Conservation (phyloP, 2,113 vertebrate genomes). For the Haemorhous mexicanus region DNA sequence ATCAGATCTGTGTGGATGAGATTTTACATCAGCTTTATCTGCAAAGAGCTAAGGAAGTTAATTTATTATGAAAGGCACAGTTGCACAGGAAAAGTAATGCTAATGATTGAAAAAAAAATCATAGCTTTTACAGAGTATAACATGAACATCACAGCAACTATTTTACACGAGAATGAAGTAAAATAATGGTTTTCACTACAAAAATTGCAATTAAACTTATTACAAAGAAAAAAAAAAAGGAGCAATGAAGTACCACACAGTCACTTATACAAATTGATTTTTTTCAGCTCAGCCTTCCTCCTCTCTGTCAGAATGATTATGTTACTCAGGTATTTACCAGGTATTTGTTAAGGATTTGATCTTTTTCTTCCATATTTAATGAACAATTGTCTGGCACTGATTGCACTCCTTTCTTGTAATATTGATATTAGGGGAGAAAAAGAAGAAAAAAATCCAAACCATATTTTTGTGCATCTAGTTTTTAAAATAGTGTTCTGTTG, state of each 20-base stretch:
- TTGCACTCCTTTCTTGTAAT: neutral
- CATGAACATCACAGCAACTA: neutral
- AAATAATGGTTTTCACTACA: neutral
- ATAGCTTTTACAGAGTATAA: neutral
- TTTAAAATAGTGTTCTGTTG: neutral
- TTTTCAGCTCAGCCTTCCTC: neutral
- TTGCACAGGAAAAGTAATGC: neutral
- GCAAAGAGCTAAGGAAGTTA: neutral
- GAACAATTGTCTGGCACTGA: neutral
- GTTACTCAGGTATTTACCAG: neutral
- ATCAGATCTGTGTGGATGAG: neutral
- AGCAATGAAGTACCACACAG: neutral
- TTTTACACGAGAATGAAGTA: neutral
- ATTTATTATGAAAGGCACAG: neutral
- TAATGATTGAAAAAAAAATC: neutral
- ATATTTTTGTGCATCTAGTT: neutral
- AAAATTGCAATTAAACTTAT: neutral
- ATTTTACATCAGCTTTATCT: neutral
- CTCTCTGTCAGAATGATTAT: neutral
- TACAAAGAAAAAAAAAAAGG: neutral
- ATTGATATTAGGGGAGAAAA: neutral
- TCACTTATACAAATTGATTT: neutral
- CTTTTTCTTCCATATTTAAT: neutral
- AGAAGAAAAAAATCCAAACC: neutral
- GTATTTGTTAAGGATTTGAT: neutral